phyloP scores from a whole-genome alignment of 1,140 invertebrate species.

The Scaptomyza hsui region DNA sequence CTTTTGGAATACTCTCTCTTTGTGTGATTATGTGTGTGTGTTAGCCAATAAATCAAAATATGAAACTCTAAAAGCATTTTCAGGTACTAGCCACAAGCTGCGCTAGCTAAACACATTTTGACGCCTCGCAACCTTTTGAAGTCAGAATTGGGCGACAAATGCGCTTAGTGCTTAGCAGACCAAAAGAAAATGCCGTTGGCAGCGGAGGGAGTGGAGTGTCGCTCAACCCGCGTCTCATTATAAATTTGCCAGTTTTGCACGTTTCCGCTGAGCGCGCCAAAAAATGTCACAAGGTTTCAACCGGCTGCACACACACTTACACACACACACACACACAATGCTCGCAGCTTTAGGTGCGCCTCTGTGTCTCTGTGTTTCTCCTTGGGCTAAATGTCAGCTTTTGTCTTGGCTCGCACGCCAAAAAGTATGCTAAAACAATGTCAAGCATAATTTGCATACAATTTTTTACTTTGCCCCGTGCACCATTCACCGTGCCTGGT shows the following conservation, averaged over 20 bases:
- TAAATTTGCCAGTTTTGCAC: slow-evolving; percentile 82
- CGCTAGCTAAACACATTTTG: slow-evolving; percentile 57
- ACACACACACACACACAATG: slow-evolving; percentile 4
- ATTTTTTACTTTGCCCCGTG: slow-evolving; percentile 55
- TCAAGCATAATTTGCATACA: slow-evolving; percentile 82
- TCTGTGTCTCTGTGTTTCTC: slow-evolving; percentile 59
- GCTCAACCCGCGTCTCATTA: slow-evolving; percentile 74
- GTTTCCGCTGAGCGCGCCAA: slow-evolving; percentile 78
- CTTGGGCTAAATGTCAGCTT: slow-evolving; percentile 82
- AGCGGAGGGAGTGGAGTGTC: slow-evolving; percentile 59
- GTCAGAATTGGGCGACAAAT: slow-evolving; percentile 59
- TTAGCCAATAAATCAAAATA: slow-evolving; percentile 74
- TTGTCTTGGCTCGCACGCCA: slow-evolving; percentile 78
- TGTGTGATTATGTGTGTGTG: slow-evolving; percentile 3
- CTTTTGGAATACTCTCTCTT: slow-evolving; percentile 47
- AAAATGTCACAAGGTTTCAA: slow-evolving; percentile 80
- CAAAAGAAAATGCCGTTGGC: slow-evolving; percentile 71
- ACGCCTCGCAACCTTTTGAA: slow-evolving; percentile 53
- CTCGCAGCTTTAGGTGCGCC: not conserved
- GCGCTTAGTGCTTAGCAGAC: slow-evolving; percentile 76
- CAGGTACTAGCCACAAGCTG: slow-evolving; percentile 65
- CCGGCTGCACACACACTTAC: slow-evolving; percentile 22
- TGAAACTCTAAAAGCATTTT: slow-evolving; percentile 77
- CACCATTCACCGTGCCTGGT: not conserved
- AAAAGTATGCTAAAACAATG: slow-evolving; percentile 81